These are phyloP conservation scores for Camptogramma bilineatum DNA, from an alignment of 2,888 invertebrate species.

Conservation along the genomic window DNA sequence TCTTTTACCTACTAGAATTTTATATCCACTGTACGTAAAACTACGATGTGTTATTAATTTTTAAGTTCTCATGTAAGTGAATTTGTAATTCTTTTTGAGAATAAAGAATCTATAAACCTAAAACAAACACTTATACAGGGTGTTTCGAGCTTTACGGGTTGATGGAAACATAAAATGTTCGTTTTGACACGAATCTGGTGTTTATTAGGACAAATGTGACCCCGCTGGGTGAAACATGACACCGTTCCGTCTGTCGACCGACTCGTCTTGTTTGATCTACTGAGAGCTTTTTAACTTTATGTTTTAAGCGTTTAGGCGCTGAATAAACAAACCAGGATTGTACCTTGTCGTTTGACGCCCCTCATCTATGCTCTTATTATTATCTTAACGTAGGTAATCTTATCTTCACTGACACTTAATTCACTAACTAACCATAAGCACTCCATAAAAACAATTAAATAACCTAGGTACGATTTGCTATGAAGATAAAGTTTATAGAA, in stretches of 20 bases:
- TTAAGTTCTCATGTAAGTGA: too few relatives aligned
- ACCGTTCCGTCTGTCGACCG: slow-evolving; percentile 77
- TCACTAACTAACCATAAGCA: too few relatives aligned
- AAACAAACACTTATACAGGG: slow-evolving; percentile 69
- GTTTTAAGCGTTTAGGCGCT: slow-evolving; percentile 79
- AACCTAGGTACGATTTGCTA: not conserved
- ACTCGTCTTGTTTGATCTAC: slow-evolving; percentile 84
- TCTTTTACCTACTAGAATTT: too few relatives aligned
- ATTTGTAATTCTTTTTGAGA: too few relatives aligned
- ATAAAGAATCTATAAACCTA: too few relatives aligned
- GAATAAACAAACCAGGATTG: slow-evolving; percentile 77
- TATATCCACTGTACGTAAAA: too few relatives aligned
- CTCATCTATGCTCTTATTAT: slow-evolving; percentile 57
- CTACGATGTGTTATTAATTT: too few relatives aligned
- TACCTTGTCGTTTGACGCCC: slow-evolving; percentile 53
- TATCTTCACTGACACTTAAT: too few relatives aligned
- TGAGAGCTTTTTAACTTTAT: slow-evolving; percentile 85
- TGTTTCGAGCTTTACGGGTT: slow-evolving; percentile 70
- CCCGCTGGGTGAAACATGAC: slow-evolving; percentile 73
- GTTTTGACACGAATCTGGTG: slow-evolving; percentile 84
- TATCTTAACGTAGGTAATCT: too few relatives aligned
- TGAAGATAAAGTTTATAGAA: not conserved
- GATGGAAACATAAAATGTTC: slow-evolving; percentile 81
- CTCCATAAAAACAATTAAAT: too few relatives aligned
- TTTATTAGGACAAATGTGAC: slow-evolving; percentile 83